A percentile compares a stretch with the other conserved stretches of the same genome.
These are phyloP conservation scores for Crossaster papposus DNA, from an alignment of 53 echinoderm and acorn worm genomes.

Conservation along the genomic window DNA sequence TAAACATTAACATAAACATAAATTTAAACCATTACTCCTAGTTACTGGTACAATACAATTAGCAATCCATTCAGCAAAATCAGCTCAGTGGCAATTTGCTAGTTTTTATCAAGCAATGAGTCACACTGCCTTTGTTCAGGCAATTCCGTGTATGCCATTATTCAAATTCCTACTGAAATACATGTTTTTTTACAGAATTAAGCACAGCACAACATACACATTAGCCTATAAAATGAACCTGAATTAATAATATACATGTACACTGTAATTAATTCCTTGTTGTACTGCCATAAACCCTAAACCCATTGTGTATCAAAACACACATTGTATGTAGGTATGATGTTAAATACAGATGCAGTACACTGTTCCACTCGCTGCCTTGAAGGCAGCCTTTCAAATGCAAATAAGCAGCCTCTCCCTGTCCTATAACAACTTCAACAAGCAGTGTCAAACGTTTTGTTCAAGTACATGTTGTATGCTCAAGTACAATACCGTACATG, in stretches of 20 bases:
- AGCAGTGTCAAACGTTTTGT: background rate
- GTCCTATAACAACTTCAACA: too few relatives aligned
- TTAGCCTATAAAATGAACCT: too few relatives aligned
- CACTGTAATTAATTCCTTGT: too few relatives aligned
- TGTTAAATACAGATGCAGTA: background rate
- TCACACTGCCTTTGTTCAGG: constrained; percentile 28
- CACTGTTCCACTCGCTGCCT: constrained; percentile 11
- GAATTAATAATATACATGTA: too few relatives aligned
- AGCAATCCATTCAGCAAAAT: background rate
- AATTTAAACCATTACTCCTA: background rate
- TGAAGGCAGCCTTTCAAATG: constrained; percentile 56
- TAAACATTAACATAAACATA: too few relatives aligned
- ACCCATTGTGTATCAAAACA: background rate
- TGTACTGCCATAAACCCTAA: background rate
- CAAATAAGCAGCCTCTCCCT: constrained; percentile 45
- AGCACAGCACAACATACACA: background rate
- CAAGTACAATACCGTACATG: too few relatives aligned
- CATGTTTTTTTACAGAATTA: background rate
- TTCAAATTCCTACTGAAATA: background rate
- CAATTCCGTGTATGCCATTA: constrained; percentile 6
- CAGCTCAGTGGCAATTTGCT: background rate
- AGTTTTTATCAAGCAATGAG: constrained; percentile 1
- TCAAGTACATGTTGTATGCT: background rate
- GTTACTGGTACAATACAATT: background rate
- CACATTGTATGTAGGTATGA: background rate